Conservation (phyloP, 2,888 invertebrate genomes). For the Polyommatus icarus region DNA sequence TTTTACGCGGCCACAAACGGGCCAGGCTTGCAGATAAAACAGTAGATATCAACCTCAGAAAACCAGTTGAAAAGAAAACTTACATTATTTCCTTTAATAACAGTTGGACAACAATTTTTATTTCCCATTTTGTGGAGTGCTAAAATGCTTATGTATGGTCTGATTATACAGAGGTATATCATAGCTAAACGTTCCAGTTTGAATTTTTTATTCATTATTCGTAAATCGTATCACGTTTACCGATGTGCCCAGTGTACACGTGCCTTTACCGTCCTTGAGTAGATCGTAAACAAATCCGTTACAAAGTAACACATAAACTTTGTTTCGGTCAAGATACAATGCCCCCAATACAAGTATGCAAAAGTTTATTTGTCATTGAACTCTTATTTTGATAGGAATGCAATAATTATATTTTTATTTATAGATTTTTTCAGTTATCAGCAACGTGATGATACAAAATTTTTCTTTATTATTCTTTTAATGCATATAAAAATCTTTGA, state of each 20-base stretch:
- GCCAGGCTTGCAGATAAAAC: too few relatives aligned
- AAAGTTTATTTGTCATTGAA: not conserved
- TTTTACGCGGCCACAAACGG: too few relatives aligned
- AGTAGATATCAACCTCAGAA: too few relatives aligned
- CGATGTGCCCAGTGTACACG: not conserved
- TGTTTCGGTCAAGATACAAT: constrained; percentile 13
- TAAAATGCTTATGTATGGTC: too few relatives aligned
- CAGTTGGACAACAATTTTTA: too few relatives aligned
- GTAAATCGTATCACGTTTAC: not conserved
- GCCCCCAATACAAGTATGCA: not conserved
- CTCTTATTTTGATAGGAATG: not conserved
- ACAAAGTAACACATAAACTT: not conserved
- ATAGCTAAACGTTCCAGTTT: too few relatives aligned
- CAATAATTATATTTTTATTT: not conserved
- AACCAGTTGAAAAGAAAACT: too few relatives aligned
- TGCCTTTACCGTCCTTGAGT: not conserved
- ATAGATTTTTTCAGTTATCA: not conserved
- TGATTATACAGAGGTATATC: too few relatives aligned
- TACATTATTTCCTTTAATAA: too few relatives aligned
- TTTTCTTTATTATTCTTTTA: not conserved
- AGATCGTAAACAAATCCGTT: constrained; percentile 7
- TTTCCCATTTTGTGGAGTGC: too few relatives aligned
- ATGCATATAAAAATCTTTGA: not conserved
- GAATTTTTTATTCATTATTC: not conserved
- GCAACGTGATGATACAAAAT: not conserved